Evolutionary conservation across 2,888 invertebrate genomes (phyloP).

Genomic region (Anorthoa munda): DNA sequence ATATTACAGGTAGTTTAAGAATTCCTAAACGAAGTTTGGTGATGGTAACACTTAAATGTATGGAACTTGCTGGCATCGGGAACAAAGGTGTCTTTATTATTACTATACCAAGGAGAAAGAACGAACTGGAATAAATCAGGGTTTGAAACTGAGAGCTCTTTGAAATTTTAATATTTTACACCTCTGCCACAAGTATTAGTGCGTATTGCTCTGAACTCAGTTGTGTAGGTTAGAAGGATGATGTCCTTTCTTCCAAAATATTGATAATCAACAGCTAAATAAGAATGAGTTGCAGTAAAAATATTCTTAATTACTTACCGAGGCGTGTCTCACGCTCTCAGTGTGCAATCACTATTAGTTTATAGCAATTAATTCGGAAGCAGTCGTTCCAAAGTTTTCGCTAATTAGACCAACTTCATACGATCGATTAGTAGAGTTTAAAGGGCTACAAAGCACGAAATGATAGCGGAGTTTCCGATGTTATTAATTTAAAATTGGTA

Average conservation of each 20-base stretch:
- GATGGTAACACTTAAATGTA: too few relatives aligned
- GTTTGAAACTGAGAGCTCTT: neutral
- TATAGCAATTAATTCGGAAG: slow-evolving; percentile 46
- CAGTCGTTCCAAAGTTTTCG: slow-evolving; percentile 61
- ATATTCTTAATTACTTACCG: slow-evolving; percentile 12
- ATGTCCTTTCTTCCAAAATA: neutral
- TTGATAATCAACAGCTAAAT: neutral
- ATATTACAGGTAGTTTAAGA: too few relatives aligned
- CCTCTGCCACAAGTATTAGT: too few relatives aligned
- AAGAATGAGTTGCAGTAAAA: neutral
- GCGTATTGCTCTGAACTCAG: neutral
- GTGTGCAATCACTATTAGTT: slow-evolving; percentile 26
- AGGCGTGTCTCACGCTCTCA: neutral
- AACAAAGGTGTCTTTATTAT: too few relatives aligned
- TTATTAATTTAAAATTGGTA: neutral
- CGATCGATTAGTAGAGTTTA: slow-evolving; percentile 65
- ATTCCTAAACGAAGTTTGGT: too few relatives aligned
- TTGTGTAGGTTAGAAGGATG: neutral
- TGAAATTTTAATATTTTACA: neutral
- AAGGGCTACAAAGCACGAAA: slow-evolving; percentile 17
- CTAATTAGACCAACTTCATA: slow-evolving; percentile 64
- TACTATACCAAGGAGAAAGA: too few relatives aligned
- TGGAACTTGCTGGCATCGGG: too few relatives aligned
- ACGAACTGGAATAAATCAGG: too few relatives aligned
- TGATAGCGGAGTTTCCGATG: slow-evolving; percentile 13